Evolutionary conservation across 2,113 vertebrate genomes (phyloP).

Genomic region (Dissostichus mawsoni): DNA sequence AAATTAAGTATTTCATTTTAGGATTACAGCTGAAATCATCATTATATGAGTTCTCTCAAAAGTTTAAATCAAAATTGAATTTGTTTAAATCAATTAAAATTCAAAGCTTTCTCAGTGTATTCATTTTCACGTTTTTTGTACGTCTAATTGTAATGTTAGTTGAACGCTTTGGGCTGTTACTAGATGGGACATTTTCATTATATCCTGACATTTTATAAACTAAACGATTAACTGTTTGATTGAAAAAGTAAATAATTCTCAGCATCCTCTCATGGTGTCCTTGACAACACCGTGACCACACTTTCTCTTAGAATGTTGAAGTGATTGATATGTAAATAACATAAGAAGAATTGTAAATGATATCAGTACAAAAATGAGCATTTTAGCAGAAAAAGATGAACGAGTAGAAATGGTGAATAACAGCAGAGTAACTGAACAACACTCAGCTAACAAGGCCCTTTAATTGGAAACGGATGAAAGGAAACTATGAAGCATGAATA

Average conservation of each 20-base stretch:
- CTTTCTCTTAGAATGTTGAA: slow-evolving; percentile 5
- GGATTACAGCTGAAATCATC: background rate
- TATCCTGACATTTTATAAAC: background rate
- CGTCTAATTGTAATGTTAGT: background rate
- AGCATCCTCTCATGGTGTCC: background rate
- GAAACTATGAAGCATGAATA: slow-evolving; percentile 13
- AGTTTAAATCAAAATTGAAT: background rate
- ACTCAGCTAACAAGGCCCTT: background rate
- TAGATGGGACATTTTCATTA: background rate
- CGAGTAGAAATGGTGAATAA: background rate
- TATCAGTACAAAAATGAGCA: background rate
- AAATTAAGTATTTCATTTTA: too few relatives aligned
- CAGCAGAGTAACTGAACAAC: background rate
- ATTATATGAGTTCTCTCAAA: background rate
- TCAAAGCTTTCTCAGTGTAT: background rate
- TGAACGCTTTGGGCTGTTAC: background rate
- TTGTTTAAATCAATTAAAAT: background rate
- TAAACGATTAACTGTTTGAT: slow-evolving; percentile 11
- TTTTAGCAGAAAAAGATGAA: background rate
- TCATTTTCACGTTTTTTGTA: background rate
- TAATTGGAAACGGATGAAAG: slow-evolving; percentile 34
- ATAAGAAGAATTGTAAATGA: background rate
- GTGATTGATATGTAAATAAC: slow-evolving; percentile 20
- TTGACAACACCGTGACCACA: background rate
- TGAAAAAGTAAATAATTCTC: background rate